phyloP scores from a whole-genome alignment of 2,888 invertebrate genomes.

The Drosophila subquinaria region DNA sequence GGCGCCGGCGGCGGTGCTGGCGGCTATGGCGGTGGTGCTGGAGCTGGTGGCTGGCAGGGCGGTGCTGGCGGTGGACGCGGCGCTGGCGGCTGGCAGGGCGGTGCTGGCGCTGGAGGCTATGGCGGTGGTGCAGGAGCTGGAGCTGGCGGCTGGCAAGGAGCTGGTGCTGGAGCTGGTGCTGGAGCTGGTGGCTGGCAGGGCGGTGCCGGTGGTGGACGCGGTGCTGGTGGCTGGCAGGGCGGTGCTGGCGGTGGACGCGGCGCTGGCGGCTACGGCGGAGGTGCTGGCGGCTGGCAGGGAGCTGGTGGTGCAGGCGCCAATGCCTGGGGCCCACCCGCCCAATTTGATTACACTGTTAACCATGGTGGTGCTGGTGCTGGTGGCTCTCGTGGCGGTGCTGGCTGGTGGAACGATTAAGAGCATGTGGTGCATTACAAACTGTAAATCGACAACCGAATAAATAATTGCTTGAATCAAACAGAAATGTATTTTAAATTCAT shows the following conservation, averaged over 20 bases:
- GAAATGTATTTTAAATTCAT: background rate
- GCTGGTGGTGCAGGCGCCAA: slow-evolving; percentile 41
- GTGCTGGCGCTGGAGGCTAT: slow-evolving; percentile 27
- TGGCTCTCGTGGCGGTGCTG: slow-evolving; percentile 65
- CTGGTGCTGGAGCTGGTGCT: background rate
- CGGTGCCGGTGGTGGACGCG: slow-evolving; percentile 13
- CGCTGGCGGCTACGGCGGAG: slow-evolving; percentile 31
- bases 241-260: slow-evolving; percentile 36
- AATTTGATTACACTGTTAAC: slow-evolving; percentile 54
- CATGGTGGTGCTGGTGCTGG: slow-evolving; percentile 52
- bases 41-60: slow-evolving; percentile 15
- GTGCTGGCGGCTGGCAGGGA: slow-evolving; percentile 36
- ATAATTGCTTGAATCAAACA: slow-evolving; percentile 13
- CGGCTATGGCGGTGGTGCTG: slow-evolving; percentile 15
- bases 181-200: slow-evolving; percentile 17
- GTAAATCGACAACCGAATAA: slow-evolving; percentile 27
- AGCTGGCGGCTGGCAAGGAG: slow-evolving; percentile 13
- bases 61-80: slow-evolving; percentile 3
- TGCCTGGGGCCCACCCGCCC: slow-evolving; percentile 56
- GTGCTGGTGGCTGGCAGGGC: slow-evolving; percentile 53
- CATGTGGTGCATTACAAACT: background rate
- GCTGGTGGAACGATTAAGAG: slow-evolving; percentile 71
- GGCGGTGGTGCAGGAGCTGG: slow-evolving; percentile 19
- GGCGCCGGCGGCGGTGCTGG: slow-evolving; percentile 23
- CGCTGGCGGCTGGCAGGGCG: slow-evolving; percentile 32